Percentiles rank a stretch among this genome's conserved stretches.
Conservation (phyloP, 2,888 invertebrate species). For the Agrochola litura region DNA sequence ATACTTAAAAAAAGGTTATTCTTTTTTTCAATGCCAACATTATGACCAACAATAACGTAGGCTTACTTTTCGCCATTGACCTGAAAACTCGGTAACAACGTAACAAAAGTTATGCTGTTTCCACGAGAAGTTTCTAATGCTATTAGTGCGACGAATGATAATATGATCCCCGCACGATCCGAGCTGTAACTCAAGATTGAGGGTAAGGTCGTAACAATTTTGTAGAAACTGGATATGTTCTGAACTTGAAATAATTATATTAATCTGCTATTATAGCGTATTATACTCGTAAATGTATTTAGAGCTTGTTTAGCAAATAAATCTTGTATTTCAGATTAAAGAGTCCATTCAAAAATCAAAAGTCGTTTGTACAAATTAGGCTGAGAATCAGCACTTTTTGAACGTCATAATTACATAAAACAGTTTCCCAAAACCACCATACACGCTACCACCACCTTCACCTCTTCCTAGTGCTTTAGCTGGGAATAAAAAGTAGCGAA, state of each 20-base stretch:
- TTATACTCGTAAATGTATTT: neutral
- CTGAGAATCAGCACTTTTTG: too few relatives aligned
- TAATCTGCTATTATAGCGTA: neutral
- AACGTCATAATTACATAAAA: too few relatives aligned
- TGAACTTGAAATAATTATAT: conserved; percentile 7
- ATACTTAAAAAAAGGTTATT: too few relatives aligned
- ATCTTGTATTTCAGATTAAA: neutral
- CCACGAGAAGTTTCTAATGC: conserved; percentile 40
- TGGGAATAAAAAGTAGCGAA: neutral
- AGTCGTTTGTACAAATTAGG: too few relatives aligned
- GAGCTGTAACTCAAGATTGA: conserved; percentile 25
- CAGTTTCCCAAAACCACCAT: too few relatives aligned
- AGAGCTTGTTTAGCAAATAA: neutral
- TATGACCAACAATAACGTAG: conserved; percentile 15
- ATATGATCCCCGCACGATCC: conserved; percentile 38
- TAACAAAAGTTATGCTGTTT: conserved; percentile 55
- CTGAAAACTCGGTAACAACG: conserved; percentile 54
- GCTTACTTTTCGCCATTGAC: conserved; percentile 55
- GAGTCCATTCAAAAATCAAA: too few relatives aligned
- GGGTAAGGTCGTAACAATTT: conserved; percentile 23
- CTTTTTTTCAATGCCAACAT: conserved; percentile 18
- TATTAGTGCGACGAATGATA: conserved; percentile 48
- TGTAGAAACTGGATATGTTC: neutral
- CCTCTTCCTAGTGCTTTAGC: neutral
- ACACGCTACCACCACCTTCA: neutral